Evolutionary conservation across 2,797 vertebrate species (phyloP), one percentile per base, ranked within the genome.

Genomic region (Eidolon dupreanum): DNA sequence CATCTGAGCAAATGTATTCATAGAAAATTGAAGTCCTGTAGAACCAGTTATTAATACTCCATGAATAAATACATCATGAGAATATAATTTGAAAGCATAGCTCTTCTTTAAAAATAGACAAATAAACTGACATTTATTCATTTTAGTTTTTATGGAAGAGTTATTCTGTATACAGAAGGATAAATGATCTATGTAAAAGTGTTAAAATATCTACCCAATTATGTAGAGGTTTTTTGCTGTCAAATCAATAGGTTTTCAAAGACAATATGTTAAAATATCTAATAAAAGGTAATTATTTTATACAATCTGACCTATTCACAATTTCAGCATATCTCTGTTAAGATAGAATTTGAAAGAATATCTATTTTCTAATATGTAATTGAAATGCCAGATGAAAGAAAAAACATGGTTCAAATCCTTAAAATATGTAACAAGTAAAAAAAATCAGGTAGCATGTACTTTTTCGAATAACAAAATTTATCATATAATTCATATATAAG

Each of bases 31-130:
- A 93, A 97, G 70, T 36, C 17, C 20, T 59, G 41, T 2, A 46
- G 2, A 71, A 88, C 20, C 2, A 46, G 78, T 81, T 55, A 92
- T 93, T 96, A 97, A 73, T 86, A 96, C 96, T 97, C 28, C 24
- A 94, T 95, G 33, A 88, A 22, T 28, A 93, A 61, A 93, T 59
- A 16, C 13, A 84, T 97, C 79, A 66, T 28, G 24, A 96, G 36
- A 65, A 92, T 83, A 84, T 89, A 11, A 93, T 94, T 74, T 97
- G 46, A 93, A 86, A n/a, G 5, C 8, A 85, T 24, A 66, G 19
- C 51, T 93, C n/a, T 87, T 53, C n/a, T 77, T 65, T 36, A 93
- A 93, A 95, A 85, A 59, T 6, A 88, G 82, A 82, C 31, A 86
- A 75, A 41, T 43, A 74, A 70, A 65, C 53, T 87, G 65, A 70